phyloP scores from a whole-genome alignment of 2,888 invertebrate species.

The Salticus scenicus region DNA sequence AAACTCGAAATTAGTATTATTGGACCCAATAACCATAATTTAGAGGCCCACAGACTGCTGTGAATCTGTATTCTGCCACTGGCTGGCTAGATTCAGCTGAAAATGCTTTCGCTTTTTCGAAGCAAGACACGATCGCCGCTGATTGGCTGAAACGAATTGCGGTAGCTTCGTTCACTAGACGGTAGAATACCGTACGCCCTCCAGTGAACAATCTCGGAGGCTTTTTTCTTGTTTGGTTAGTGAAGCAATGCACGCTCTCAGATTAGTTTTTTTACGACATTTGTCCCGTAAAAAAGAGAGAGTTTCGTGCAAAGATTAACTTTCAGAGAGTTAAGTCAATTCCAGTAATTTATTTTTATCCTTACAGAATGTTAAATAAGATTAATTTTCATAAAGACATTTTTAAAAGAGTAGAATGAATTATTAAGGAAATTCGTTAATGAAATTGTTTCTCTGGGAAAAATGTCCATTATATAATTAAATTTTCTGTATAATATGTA shows the following conservation, averaged over 20 bases:
- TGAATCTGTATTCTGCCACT: conserved; percentile 15
- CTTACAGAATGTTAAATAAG: too few relatives aligned
- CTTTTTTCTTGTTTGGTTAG: conserved; percentile 9
- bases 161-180: conserved; percentile 55
- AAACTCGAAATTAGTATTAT: conserved; percentile 18
- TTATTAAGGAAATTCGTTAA: too few relatives aligned
- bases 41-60: conserved; percentile 15
- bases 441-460: too few relatives aligned
- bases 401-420: too few relatives aligned
- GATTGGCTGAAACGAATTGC: conserved; percentile 64
- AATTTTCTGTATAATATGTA: too few relatives aligned
- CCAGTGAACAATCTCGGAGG: conserved; percentile 45
- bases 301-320: neutral
- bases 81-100: conserved; percentile 32
- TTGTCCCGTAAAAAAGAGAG: neutral
- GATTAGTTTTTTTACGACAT: conserved; percentile 1
- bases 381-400: too few relatives aligned
- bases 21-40: conserved; percentile 54
- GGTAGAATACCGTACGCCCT: conserved; percentile 61
- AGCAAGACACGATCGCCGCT: conserved; percentile 46
- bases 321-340: too few relatives aligned
- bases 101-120: conserved; percentile 49
- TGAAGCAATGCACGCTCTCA: neutral
- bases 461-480: too few relatives aligned
- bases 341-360: too few relatives aligned